Base-by-base conservation (phyloP, 1,140 invertebrate genomes). In the Anthonomus grandis region DNA sequence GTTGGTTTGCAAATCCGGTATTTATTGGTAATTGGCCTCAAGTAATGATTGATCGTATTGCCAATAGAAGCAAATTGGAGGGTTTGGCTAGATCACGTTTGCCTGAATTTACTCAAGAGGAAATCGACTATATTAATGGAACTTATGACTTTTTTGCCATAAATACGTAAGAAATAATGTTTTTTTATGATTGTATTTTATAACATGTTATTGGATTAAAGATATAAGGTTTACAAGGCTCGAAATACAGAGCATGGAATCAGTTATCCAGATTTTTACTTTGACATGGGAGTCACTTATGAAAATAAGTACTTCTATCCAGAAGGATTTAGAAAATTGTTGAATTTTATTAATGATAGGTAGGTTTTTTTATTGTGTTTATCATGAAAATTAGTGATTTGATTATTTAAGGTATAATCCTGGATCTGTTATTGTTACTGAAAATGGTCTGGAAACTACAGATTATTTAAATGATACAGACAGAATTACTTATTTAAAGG, bases 311-410 rank as follows among this genome's bases (percentile, higher is more conserved):
- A 6, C 21, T 48, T 9, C 19, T 19, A 48, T 34, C 46, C 46
- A 17, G 15, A 31, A 48, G 46, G 46, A 34, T 48, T 48, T 34
- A 48, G 46, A 19, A 48, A 34, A 10, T 36, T 48, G 27, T 15
- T 48, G 2, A 48, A 48, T 36, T 31, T 5, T 18, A 48, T 48
- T 10, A 31, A 48, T 10, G 46, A 48, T 10, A 31, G 27, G 46
- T 48, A 24, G 13, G 17, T 48, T 34, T n/a, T 13, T 17, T 17
- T 10, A 17, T 23, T 10, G n/a, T 15, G 54, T 63, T 50, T 36
- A 54, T 24, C 62, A 68, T 27, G n/a, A n/a, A n/a, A 79, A 79
- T 70, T 66, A 68, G 51, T 80, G 77, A 78, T 66, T 80, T 42
- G 79, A 79, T 57, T 46, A 13, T 54, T 44, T 23, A 13, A 44